Evolutionary conservation across 2,797 vertebrate genomes (phyloP).

Genomic region (Austrolebias charrua): DNA sequence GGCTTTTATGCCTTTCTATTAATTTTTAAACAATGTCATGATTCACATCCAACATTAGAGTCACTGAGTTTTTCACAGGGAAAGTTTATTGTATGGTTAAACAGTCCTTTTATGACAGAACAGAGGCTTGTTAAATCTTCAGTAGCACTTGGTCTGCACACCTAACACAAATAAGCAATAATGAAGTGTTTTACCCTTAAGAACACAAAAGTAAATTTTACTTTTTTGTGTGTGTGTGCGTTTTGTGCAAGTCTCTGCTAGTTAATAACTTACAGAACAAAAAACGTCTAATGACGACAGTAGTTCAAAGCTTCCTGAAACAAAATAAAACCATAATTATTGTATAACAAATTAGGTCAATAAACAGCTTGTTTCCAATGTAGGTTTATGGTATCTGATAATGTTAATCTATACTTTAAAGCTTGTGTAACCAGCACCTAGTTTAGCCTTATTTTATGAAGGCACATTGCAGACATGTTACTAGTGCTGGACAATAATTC

Average conservation of each 20-base stretch:
- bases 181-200: neutral
- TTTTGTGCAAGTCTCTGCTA: too few species aligned
- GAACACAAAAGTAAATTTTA: too few species aligned
- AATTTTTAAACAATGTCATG: neutral
- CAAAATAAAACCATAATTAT: too few species aligned
- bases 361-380: neutral
- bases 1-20: too few species aligned
- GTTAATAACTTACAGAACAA: conserved; percentile 12
- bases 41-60: neutral
- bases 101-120: conserved; percentile 1
- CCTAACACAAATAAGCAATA: conserved; percentile 1
- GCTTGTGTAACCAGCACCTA: conserved; percentile 36
- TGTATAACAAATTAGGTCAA: too few species aligned
- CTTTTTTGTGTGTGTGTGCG: too few species aligned
- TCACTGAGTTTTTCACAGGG: neutral
- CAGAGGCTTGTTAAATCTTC: neutral
- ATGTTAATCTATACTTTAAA: conserved; percentile 50
- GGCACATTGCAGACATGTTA: too few species aligned
- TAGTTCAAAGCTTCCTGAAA: neutral
- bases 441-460: conserved; percentile 17
- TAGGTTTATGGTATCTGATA: conserved; percentile 48
- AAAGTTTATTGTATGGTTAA: neutral
- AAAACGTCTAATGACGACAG: neutral
- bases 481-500: too few species aligned
- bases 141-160: neutral